Evolutionary conservation across 2,888 invertebrate species (phyloP).

Genomic region (Ceraclea dissimilis): DNA sequence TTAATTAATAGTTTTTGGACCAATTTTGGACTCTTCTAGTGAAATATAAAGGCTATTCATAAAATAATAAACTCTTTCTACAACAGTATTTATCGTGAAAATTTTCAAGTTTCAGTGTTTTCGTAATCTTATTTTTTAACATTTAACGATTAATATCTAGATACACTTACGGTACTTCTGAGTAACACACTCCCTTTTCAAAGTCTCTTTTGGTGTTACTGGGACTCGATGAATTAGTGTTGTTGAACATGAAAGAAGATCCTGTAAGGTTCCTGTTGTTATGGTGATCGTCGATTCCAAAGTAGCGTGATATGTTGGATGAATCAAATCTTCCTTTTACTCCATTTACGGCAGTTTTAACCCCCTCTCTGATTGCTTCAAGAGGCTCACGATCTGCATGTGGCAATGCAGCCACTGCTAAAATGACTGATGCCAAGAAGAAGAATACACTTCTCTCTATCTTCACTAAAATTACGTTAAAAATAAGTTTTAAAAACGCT

Average conservation of each 20-base stretch:
- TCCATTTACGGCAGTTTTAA: background rate
- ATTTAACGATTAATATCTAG: too few relatives aligned
- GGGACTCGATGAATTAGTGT: constrained; percentile 2
- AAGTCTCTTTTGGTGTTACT: constrained; percentile 13
- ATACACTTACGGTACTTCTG: constrained; percentile 57
- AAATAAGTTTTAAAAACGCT: too few relatives aligned
- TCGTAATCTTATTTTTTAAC: too few relatives aligned
- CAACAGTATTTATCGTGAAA: too few relatives aligned
- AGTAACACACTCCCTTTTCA: constrained; percentile 50
- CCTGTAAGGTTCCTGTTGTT: constrained; percentile 19
- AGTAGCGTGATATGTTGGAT: background rate
- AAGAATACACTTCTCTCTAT: too few relatives aligned
- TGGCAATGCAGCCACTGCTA: constrained; percentile 1
- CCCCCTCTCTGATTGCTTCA: constrained; percentile 9
- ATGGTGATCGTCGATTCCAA: background rate
- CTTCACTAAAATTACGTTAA: too few relatives aligned
- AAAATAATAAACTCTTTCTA: too few relatives aligned
- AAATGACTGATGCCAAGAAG: too few relatives aligned
- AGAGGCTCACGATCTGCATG: constrained; percentile 13
- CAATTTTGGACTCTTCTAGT: too few relatives aligned
- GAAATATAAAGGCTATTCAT: too few relatives aligned
- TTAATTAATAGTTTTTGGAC: too few relatives aligned
- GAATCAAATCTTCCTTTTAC: background rate
- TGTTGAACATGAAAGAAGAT: constrained; percentile 12
- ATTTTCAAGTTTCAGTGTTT: too few relatives aligned